Base-by-base conservation (phyloP, 2,113 vertebrate species). In the Dicerorhinus sumatrensis region DNA sequence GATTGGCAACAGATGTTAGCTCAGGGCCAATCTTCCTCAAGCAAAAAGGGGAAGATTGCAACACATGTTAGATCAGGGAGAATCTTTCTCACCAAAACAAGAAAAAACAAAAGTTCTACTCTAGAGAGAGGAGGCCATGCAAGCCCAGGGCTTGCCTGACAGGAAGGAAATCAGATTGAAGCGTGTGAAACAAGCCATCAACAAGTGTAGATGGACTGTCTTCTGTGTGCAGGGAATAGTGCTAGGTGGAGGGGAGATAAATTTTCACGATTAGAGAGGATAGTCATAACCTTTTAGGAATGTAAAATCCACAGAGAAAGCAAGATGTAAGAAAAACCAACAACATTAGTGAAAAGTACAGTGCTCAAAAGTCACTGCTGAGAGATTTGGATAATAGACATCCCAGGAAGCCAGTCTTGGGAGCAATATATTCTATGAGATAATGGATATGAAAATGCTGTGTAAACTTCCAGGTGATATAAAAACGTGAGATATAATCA, bases 381-480 rank as follows among this genome's bases (percentile, higher is more conserved):
- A 83, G 73, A 93, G 33, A 79, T 46, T 36, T 72, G 77, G 11
- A 25, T 96, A 36, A 73, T 65, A 82, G 81, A 89, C 89, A 89
- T 94, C 95, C 67, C 48, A 91, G 81, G 91, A 93, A 89, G 48
- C 42, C 73, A 81, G 72, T 13, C n/a, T 75, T 62, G 18, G 8
- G 51, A 85, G 62, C 72, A 60, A 63, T 63, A n/a, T 70, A 39
- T 67, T 81, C 54, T 31, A 82, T 54, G 89, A 96, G 69, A 72
- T 92, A 85, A 93, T 92, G 86, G 82, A 89, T 91, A 77, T 29
- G 82, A 85, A 96, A 93, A 95, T 82, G 21, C 85, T 69, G 33
- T 75, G 82, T 80, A 69, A 93, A 83, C 86, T 86, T n/a, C 89
- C 94, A 89, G 23, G 51, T 86, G 62, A 63, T 65, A 7, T 60